phyloP scores from a whole-genome alignment of 2,797 vertebrate species.

The Lithobates sylvaticus region DNA sequence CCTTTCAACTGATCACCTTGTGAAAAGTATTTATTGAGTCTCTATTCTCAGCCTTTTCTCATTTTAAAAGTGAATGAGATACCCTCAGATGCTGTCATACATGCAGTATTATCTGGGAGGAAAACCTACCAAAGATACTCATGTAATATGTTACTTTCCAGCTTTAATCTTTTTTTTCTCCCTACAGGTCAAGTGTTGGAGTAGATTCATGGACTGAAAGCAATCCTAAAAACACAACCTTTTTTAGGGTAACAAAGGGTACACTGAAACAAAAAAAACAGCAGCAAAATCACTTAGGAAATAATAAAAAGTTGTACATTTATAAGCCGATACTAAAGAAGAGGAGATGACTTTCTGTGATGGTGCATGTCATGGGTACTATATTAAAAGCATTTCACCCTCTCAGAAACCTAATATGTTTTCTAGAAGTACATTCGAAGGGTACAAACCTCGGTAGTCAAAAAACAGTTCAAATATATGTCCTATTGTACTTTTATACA shows the following conservation, averaged over 20 bases:
- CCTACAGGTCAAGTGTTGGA: not conserved
- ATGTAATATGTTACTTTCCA: not conserved
- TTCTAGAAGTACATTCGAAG: constrained; percentile 65
- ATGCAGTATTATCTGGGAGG: not conserved
- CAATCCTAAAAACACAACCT: not conserved
- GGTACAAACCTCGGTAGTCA: constrained; percentile 67
- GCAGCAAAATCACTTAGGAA: not conserved
- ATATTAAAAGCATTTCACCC: constrained; percentile 63
- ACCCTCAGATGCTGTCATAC: not conserved
- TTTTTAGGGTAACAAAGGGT: not conserved
- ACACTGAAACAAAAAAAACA: not conserved
- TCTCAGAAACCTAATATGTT: constrained; percentile 64
- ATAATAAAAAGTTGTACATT: not conserved
- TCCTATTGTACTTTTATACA: constrained; percentile 62
- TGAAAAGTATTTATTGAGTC: not conserved
- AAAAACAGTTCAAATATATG: constrained; percentile 54
- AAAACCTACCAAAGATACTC: not conserved
- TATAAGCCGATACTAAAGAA: not conserved
- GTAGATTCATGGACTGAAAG: not conserved
- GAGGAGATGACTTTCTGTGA: not conserved
- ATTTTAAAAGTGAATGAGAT: too few relatives aligned
- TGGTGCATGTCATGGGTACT: not conserved
- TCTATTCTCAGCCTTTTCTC: not conserved
- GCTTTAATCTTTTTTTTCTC: not conserved
- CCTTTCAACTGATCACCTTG: not conserved